Percentiles rank a stretch among this genome's conserved stretches.
These are phyloP conservation scores for Tretioscincus oriximinensis DNA, from an alignment of 2,113 vertebrate genomes.

Conservation along the genomic window DNA sequence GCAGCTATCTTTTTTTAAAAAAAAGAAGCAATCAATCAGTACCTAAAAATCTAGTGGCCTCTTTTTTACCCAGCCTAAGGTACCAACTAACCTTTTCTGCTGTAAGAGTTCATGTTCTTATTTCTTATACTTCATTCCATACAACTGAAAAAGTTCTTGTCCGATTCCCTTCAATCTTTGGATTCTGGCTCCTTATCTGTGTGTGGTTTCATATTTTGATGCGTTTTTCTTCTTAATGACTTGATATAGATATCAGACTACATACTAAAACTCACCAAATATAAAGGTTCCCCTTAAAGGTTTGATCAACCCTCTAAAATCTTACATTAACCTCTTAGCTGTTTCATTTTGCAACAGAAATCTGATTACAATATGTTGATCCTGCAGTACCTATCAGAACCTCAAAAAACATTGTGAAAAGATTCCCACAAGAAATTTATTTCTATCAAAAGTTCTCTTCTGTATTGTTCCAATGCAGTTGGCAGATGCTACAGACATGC, in stretches of 20 bases:
- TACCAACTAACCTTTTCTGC: background rate
- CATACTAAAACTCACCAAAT: background rate
- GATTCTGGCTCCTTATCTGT: background rate
- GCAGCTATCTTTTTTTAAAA: background rate
- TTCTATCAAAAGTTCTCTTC: background rate
- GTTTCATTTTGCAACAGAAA: background rate
- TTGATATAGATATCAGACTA: background rate
- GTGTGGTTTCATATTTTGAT: background rate
- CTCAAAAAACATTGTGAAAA: background rate
- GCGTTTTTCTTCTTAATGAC: background rate
- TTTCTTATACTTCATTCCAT: background rate
- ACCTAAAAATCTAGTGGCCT: background rate
- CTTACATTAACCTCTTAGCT: background rate
- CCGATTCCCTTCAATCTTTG: background rate
- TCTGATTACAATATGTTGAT: background rate
- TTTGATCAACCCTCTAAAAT: background rate
- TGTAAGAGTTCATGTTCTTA: background rate
- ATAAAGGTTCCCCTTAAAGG: background rate
- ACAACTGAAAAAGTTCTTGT: background rate
- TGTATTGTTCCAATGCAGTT: background rate
- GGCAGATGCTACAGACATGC: background rate
- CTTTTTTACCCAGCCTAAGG: no score
- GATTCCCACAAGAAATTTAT: background rate
- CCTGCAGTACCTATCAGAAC: background rate
- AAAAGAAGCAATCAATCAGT: background rate